Evolutionary conservation across 2,113 vertebrate genomes (phyloP).

Genomic region (Siphamia tubifer): DNA sequence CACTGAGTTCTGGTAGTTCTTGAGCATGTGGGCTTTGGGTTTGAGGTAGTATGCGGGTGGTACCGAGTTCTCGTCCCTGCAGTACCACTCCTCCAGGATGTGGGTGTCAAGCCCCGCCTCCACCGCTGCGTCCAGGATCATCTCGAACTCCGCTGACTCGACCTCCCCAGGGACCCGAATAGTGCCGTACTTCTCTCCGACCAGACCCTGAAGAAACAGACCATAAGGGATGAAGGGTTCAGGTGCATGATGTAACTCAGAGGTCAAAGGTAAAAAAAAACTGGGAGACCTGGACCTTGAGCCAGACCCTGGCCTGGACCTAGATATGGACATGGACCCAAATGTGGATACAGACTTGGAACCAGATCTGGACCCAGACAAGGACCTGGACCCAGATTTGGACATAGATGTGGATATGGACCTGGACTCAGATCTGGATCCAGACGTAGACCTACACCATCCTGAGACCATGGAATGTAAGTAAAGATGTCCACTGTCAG

Average conservation of each 20-base stretch:
- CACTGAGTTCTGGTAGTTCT: conserved; percentile 86
- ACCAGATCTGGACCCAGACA: too few relatives aligned
- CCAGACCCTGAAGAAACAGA: conserved; percentile 85
- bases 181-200: conserved; percentile 97
- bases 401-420: too few relatives aligned
- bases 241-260: too few relatives aligned
- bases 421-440: too few relatives aligned
- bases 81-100: conserved; percentile 97
- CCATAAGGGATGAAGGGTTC: conserved; percentile 25
- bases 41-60: conserved; percentile 98
- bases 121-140: conserved; percentile 94
- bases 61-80: conserved; percentile 96
- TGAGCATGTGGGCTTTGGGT: conserved; percentile 91
- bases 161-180: conserved; percentile 96
- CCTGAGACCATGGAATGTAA: too few relatives aligned
- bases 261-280: neutral
- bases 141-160: conserved; percentile 96
- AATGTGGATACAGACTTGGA: too few relatives aligned
- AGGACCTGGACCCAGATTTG: too few relatives aligned
- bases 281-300: too few relatives aligned
- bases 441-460: too few relatives aligned
- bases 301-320: too few relatives aligned
- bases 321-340: too few relatives aligned
- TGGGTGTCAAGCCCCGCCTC: conserved; percentile 93
- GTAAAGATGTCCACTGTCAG: too few relatives aligned